Evolutionary conservation across 2,113 vertebrate species (phyloP), one percentile per base, ranked within the genome.

Genomic region (Dicrurus megarhynchus): DNA sequence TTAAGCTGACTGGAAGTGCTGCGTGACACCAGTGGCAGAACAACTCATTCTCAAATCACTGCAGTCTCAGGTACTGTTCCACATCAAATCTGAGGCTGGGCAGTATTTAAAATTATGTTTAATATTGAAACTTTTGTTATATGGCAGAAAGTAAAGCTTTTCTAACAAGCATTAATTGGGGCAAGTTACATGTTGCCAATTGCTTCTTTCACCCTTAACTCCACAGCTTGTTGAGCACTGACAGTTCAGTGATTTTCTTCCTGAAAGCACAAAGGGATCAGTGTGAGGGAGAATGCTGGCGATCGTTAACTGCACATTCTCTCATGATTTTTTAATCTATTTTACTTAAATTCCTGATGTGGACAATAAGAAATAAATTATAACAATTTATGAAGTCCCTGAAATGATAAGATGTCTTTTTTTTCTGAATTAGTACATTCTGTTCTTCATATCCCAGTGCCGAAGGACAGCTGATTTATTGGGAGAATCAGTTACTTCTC

Each of bases 281-380:
- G 46, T 30, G 16, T 60, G 78, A 78, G 52, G 63, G 53, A 53
- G n/a, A 67, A 30, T 39, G 75, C 46, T 76, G 59, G 65, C 69
- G 50, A 91, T 39, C 2, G 3, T 60, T 44, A 82, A 35, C 30
- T 60, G 67, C 46, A 82, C 27, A 33, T 61, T 77, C n/a, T 61
- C 67, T 71, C 55, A 57, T 65, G 26, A 80, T 24, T 91, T 75
- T 91, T 79, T 52, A 57, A 85, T 85, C 44, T 82, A 57, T 56
- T 90, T 75, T 64, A 73, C 60, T 82, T 81, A 73, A 21, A 65
- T 61, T 91, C 94, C 55, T 73, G 18, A 88, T 30, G 37, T 44
- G n/a, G 85, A 80, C 84, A 93, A 73, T 49, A 90, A 87, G 69
- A 95, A 91, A 93, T 84, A 88, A 86, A 84, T 87, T 32, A 32